Base-by-base conservation (phyloP, 2,797 vertebrate species). In the Valencia hispanica region DNA sequence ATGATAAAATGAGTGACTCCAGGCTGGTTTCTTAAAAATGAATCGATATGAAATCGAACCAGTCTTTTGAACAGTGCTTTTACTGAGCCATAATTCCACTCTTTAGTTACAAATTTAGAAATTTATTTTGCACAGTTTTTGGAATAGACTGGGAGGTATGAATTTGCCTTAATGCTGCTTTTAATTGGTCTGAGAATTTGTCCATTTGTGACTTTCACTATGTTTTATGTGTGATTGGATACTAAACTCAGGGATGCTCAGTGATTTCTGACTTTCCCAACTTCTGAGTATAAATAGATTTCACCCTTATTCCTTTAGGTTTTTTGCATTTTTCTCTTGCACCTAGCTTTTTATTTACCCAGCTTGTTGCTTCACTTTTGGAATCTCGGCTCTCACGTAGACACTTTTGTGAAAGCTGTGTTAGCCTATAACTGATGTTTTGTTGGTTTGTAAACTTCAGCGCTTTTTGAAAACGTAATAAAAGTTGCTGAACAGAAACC, bases 401-500 rank as follows among this genome's bases (percentile, higher is more conserved):
- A 27, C 47, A 41, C 18, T n/a, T 14, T 9, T 11, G 47, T 57
- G 48, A 41, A 68, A 70, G 20, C 15, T 39, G 30, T 73, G 14
- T 50, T 53, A 43, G 59, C 39, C n/a, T 63, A 57, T 34, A 66
- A 76, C 66, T 53, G 65, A 45, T 79, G 15, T 7, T 22, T 17
- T 27, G 47, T 65, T 65, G 47, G 18, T 41, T 65, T 65, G 32
- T 41, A 41, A 41, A 14, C 36, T 41, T 66, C 9, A 4, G 22
- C 25, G 50, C 63, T 41, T 34, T 27, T 47, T 25, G 25, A 74
- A 2, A 6, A 71, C 68, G 70, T 78, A 41, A 48, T 36, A 20
- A 32, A 72, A 82, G 41, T 22, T 41, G 32, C 50, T 68, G 82
- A 75, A 72, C 36, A 72, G 43, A 63, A 63, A 53, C 15, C 1